A percentile compares a stretch with the other conserved stretches of the same genome.
Evolutionary conservation across 2,888 invertebrate genomes (phyloP).

Genomic region (Byasa hedistus): DNA sequence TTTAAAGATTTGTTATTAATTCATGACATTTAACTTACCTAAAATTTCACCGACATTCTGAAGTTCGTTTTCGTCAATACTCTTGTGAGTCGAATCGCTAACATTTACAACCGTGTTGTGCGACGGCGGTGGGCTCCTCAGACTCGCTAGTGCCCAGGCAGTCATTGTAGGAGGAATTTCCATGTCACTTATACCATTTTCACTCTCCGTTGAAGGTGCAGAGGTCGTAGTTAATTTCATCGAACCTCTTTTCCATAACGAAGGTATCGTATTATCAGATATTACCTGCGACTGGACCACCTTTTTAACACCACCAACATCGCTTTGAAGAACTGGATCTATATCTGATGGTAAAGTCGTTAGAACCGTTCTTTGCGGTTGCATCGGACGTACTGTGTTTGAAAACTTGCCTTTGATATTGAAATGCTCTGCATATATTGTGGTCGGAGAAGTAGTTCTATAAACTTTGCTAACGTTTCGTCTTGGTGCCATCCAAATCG

Average conservation of each 20-base stretch:
- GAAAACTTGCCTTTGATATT: conserved; percentile 59
- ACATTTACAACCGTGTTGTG: conserved; percentile 46
- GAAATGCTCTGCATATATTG: conserved; percentile 71
- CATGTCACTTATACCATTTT: conserved; percentile 53
- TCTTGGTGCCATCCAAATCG: conserved; percentile 68
- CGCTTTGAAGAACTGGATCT: conserved; percentile 71
- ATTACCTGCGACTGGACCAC: conserved; percentile 65
- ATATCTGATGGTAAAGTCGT: conserved; percentile 74
- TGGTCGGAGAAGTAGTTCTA: conserved; percentile 54
- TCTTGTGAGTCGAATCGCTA: conserved; percentile 51
- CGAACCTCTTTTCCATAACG: conserved; percentile 74
- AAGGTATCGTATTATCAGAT: conserved; percentile 72
- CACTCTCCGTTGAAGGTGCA: conserved; percentile 48
- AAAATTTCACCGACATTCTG: conserved; percentile 66
- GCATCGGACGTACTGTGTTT: conserved; percentile 44
- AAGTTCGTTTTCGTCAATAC: conserved; percentile 65
- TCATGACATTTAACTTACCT: conserved; percentile 49
- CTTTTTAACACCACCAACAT: conserved; percentile 61
- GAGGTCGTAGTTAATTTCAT: conserved; percentile 63
- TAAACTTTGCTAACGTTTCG: conserved; percentile 52
- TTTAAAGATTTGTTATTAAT: neutral
- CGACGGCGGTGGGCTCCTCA: conserved; percentile 63
- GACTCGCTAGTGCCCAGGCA: conserved; percentile 75
- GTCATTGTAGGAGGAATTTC: conserved; percentile 75
- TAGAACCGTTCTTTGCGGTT: conserved; percentile 50